Evolutionary conservation across 2,113 vertebrate genomes (phyloP).

Genomic region (Parus major): DNA sequence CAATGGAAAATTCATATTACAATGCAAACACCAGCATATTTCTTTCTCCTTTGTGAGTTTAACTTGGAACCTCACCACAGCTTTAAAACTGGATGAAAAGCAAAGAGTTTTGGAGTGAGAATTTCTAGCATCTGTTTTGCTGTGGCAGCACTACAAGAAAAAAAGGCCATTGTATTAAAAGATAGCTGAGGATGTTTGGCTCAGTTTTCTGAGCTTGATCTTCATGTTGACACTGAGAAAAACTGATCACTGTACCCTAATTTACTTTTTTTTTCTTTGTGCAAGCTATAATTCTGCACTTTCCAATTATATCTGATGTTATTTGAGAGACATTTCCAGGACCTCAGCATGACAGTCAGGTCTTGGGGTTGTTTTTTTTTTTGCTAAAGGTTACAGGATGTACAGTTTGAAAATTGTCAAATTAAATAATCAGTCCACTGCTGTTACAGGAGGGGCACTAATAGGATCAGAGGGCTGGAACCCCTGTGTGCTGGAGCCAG

Average conservation of each 20-base stretch:
- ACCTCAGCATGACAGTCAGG: not conserved
- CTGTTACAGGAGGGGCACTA: not conserved
- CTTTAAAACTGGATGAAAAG: conserved; percentile 60
- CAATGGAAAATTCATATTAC: conserved; percentile 44
- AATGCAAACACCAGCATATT: conserved; percentile 28
- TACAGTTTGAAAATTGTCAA: not conserved
- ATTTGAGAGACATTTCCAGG: not conserved
- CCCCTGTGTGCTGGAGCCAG: not conserved
- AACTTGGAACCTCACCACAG: not conserved
- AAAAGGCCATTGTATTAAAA: conserved; percentile 33
- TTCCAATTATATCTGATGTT: not conserved
- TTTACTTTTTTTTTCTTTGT: conserved; percentile 32
- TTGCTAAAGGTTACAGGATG: not conserved
- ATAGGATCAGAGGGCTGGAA: not conserved
- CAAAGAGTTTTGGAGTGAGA: conserved; percentile 56
- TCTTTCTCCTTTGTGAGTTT: not conserved
- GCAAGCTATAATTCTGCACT: not conserved
- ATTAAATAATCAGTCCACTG: not conserved
- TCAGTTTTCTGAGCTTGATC: conserved; percentile 49
- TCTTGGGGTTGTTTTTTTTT: not conserved
- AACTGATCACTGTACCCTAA: not conserved
- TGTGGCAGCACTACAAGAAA: conserved; percentile 29
- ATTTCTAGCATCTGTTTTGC: conserved; percentile 45
- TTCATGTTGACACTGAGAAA: conserved; percentile 29
- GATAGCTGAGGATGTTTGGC: conserved; percentile 62